Base-by-base conservation (phyloP, 2,888 invertebrate species). In the Rhagium mordax region DNA sequence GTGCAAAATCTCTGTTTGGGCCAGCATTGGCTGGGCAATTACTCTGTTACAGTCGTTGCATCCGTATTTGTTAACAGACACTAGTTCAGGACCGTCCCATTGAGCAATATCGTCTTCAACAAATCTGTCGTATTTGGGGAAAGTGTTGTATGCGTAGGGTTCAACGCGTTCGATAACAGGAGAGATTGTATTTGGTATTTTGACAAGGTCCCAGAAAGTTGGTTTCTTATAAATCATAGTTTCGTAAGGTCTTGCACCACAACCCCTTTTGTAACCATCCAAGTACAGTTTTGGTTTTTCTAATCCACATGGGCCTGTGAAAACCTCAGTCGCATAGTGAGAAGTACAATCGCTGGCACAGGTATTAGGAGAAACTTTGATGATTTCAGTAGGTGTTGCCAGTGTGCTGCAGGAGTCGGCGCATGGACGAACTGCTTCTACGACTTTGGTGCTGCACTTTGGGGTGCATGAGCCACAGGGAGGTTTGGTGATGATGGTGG, bases 211-310 rank as follows among this genome's bases (percentile, higher is more conserved):
- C 5, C 74, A 15, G 16, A 74, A 48, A 6, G 72, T 74, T 5
- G 80, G 79, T 57, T 77, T 62, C 47, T 64, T 69, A 27, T 76
- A 78, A 21, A 66, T 47, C 3, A 79, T 59, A 29, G 66, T 67
- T 20, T 61, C 68, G 0, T 16, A 29, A 16, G 80, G 80, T 8
- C 76, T 77, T 20, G 68, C 55, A 29, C 74, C 77, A 16, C 69
- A 55, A 1, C 74, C 69, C 0, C 72, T 41, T 0, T 62, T 16
- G 49, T 57, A 71, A 8, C 74, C 76, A 27, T 73, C 70, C 6
- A 69, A 18, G 10, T 68, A 55, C 6, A 71, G 49, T 16, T 74
- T 59, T 0, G 76, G 78, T 21, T 70, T 27, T 7, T 67, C 49
- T 41, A 71, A 27, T 6, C 72, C 74, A 24, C 65, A 29, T 27